Base-by-base conservation (phyloP, 2,888 invertebrate genomes). In the Gnatocerus cornutus region DNA sequence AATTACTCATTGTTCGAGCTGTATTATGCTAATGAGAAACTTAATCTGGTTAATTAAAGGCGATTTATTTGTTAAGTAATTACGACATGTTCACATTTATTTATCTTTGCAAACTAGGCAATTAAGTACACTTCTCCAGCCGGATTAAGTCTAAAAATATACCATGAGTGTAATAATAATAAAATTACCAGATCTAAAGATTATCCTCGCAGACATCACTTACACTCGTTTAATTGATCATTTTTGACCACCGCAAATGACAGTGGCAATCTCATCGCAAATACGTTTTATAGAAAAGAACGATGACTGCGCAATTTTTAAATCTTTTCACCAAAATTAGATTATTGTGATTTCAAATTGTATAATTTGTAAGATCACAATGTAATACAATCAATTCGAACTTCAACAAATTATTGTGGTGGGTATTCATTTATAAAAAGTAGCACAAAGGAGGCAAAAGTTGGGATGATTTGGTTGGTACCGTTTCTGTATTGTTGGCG, bases 51-150 rank as follows among this genome's bases (percentile, higher is more conserved):
- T 58, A 58, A 58, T 58, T 58, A 58, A 56, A 56, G 41, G 8
- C 56, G 58, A 30, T 58, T 58, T 58, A 58, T 58, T 58, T 58
- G 14, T 58, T 58, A 27, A 58, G 58, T 58, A 43, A 58, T 58
- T 58, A 56, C 43, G 43, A 27, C 14, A 7, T 39, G 16, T 39
- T 16, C 53, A 16, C 4, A 3, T 10, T 55, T 55, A 56, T 16
- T 56, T 56, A 21, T 3, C 7, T 14, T 41, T 3, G 41, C 14
- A 56, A 9, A 13, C 9, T 10, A 7, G 7, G 39, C 16, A 56
- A 58, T 58, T 58, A 43, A 39, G 16, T 58, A 21, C 21, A 21
- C 21, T 21, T 21, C 21, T 21, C 2, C 4, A 21, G 21, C 4
- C 21, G 21, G 21, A 21, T 21, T 4, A 21, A 21, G 21, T 21